Evolutionary conservation across 2,797 vertebrate species (phyloP).

Genomic region (Macroramphosus scolopax): DNA sequence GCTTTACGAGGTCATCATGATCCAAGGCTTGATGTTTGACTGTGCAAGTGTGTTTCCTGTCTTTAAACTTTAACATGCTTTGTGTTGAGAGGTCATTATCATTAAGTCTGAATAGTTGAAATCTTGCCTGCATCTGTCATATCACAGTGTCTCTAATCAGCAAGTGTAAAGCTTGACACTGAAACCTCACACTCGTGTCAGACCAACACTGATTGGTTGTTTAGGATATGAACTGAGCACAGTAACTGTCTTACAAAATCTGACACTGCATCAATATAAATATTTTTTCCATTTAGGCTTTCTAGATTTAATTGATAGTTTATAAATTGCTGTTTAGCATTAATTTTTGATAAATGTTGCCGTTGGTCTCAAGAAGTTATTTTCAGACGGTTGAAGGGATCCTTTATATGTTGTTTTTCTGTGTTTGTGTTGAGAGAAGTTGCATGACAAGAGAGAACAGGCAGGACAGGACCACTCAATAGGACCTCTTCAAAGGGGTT

Average conservation of each 20-base stretch:
- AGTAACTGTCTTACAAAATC: background rate
- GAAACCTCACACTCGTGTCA: background rate
- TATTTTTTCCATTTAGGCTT: background rate
- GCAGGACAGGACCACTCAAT: slow-evolving; percentile 2
- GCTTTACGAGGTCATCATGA: slow-evolving; percentile 24
- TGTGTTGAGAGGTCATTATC: slow-evolving; percentile 12
- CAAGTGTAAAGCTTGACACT: no score
- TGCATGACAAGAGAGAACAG: no score
- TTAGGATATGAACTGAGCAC: background rate
- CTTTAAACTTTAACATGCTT: slow-evolving; percentile 15
- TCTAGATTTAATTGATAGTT: background rate
- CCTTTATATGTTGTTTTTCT: background rate
- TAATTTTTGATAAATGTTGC: no score
- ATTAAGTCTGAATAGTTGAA: slow-evolving; percentile 10
- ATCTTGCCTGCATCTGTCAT: slow-evolving; percentile 2
- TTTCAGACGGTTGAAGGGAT: background rate
- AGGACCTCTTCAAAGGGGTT: slow-evolving; percentile 23
- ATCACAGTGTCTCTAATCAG: background rate
- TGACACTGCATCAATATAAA: background rate
- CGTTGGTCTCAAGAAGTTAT: background rate
- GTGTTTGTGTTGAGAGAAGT: slow-evolving; percentile 18
- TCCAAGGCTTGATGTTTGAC: background rate
- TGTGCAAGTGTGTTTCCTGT: slow-evolving; percentile 7
- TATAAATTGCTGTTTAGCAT: no score
- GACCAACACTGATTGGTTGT: slow-evolving; percentile 6